Evolutionary conservation across 2,888 invertebrate genomes (phyloP), one percentile per base, ranked within the genome.

Genomic region (Callyntrura guangdongensis): DNA sequence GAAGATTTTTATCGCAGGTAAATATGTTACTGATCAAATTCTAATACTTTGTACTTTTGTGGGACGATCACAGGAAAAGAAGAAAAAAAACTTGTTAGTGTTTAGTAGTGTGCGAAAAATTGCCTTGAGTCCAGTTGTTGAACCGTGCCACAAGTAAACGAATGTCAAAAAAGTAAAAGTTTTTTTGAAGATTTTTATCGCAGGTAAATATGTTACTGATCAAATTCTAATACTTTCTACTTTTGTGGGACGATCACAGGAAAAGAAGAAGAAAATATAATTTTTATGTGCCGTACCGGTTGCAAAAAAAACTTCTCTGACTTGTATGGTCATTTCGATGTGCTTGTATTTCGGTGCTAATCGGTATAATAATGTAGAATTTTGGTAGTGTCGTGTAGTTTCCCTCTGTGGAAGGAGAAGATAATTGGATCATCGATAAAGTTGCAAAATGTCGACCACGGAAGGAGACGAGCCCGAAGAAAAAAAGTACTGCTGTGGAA

Each of bases 401-500:
- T 49, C 6, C 53, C 12, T 53, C 36, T 4, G 36, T 36, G 47
- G 45, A 47, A 49, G 9, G 17, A 12, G 67, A 67, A 20, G 56
- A 22, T 56, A 56, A n/a, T 56, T 36, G 11, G 25, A 79, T 14
- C 17, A 79, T 14, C 17, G 27, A 14, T 61, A 83, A 72, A 82
- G 45, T 79, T 9, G 0, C 27, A 82, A 45, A 83, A 92, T 93
- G 93, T 93, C 93, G 25, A 89, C 92, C n/a, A 92, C 92, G 20
- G 92, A 92, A 82, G 93, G 91, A 49, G 92, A 92, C 1, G 91
- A 90, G 53, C 91, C 92, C 17, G 91, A 91, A 49, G 92, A 93
- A 81, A 93, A 93, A 77, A 93, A 93, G 81, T 93, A 93, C 69
- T 93, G 93, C 82, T 93, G 93, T 67, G 93, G 93, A 27, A 92